Evolutionary conservation across 92 coral and sea anemone genomes (phyloP), one percentile per base, ranked within the genome.

Genomic region (Muricea muricata): DNA sequence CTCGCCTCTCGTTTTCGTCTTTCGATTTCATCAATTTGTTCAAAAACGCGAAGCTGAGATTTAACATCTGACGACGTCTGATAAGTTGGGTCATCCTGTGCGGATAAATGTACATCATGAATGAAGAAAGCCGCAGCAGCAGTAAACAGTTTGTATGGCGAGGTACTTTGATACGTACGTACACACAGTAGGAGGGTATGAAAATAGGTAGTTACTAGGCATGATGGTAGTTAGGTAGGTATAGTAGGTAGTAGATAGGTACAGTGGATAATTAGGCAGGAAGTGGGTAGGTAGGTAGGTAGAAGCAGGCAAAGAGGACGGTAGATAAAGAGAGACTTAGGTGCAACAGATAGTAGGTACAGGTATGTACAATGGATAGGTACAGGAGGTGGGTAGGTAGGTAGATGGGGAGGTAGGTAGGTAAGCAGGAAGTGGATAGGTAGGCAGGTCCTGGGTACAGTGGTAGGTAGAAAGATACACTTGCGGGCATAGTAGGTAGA

Each of bases 21-120:
- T 80, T 95, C 98, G 24, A 95, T 93, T 87, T 95, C 98, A 77
- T 95, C 98, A 79, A 95, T 95, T 80, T 95, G 98, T 84, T 95
- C 98, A 75, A 95, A 95, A 35, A 95, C 98, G 56, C 98, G 83
- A 18, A 95, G 88, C 81, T 93, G 98, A 21, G 97, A 89, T 85
- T 93, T 91, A 35, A 94, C 92, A 63, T 95, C 98, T 10, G 93
- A 88, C 9, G 93, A 83, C 23, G 90, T 85, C 87, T 97, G 98
- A 57, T 97, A 93, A 21, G 91, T 86, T 10, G 99, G 99, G 42
- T 97, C 99, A 65, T 97, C 99, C 99, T 97, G 69, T 58, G 71
- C 21, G 24, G 4, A 75, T 42, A n/a, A 33, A 39, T 25, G 3
- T 9, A 35, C 9, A 61, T 41, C 24, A 63, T 55, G 37, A 60